These are phyloP conservation scores for Andrena cerasifolii DNA, from an alignment of 1,140 invertebrate species.

Conservation along the genomic window DNA sequence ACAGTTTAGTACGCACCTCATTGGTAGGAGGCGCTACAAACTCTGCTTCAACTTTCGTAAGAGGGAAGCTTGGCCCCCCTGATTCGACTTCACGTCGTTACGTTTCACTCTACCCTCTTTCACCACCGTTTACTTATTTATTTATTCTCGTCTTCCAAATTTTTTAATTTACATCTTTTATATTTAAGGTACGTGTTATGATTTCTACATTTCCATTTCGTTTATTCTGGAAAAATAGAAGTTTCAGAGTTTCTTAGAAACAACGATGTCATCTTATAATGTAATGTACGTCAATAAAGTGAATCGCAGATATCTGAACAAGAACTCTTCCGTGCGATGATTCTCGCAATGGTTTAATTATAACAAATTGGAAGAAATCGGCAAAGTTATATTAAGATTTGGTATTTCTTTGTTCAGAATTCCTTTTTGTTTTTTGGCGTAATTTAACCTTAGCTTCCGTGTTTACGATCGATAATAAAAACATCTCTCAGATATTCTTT, in stretches of 20 bases:
- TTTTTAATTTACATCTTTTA: slow-evolving; percentile 27
- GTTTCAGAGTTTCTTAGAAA: too few relatives aligned
- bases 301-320: neutral
- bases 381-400: neutral
- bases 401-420: neutral
- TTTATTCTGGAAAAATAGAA: neutral
- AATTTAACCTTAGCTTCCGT: slow-evolving; percentile 4
- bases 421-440: neutral
- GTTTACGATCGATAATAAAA: neutral
- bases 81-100: slow-evolving; percentile 16
- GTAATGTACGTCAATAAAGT: neutral
- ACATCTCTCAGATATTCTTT: neutral
- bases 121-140: neutral
- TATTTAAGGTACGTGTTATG: slow-evolving; percentile 12
- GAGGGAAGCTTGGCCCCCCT: too few relatives aligned
- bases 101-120: neutral
- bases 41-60: too few relatives aligned
- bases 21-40: too few relatives aligned
- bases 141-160: slow-evolving; percentile 35
- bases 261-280: neutral
- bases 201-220: neutral
- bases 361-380: neutral
- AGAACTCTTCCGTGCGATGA: neutral
- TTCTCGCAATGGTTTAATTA: neutral
- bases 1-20: too few relatives aligned